These are phyloP conservation scores for Cyclura pinguis DNA, from an alignment of 2,797 vertebrate species.

Conservation along the genomic window DNA sequence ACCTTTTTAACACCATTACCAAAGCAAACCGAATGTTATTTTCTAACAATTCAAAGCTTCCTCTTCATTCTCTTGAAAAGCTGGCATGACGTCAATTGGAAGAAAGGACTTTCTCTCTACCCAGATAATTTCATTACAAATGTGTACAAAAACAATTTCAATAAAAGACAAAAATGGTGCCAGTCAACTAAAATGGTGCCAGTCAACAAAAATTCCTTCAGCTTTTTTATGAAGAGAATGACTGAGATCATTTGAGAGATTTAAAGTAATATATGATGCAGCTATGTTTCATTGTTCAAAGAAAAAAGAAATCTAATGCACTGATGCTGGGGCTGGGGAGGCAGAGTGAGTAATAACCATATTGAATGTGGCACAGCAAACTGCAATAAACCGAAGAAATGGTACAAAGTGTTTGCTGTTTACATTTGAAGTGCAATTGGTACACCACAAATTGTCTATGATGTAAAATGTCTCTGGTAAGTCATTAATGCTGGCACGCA, in stretches of 20 bases:
- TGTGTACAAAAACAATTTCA: background rate
- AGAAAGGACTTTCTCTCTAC: background rate
- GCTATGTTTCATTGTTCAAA: conserved; percentile 38
- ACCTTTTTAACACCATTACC: background rate
- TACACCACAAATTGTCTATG: conserved; percentile 14
- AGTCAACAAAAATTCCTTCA: conserved; percentile 11
- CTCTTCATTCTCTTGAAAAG: background rate
- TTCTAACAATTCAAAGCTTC: conserved; percentile 26
- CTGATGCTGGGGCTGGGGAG: conserved; percentile 20
- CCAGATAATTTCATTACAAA: conserved; percentile 23
- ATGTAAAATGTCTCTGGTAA: conserved; percentile 25
- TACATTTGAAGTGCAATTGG: background rate
- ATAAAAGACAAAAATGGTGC: background rate
- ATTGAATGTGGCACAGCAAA: conserved; percentile 20
- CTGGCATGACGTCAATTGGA: fast-evolving
- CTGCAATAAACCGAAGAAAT: background rate
- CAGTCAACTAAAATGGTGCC: background rate
- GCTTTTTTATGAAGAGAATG: conserved; percentile 34
- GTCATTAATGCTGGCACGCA: conserved; percentile 39
- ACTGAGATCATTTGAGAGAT: conserved; percentile 44
- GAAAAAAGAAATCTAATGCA: background rate
- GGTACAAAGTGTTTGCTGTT: conserved; percentile 35
- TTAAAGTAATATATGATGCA: conserved; percentile 35
- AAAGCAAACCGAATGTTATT: background rate
- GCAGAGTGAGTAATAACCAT: conserved; percentile 22